Percentiles rank a stretch among this genome's conserved stretches.
phyloP scores from a whole-genome alignment of 1,140 invertebrate genomes.

The Gryon sp. region DNA sequence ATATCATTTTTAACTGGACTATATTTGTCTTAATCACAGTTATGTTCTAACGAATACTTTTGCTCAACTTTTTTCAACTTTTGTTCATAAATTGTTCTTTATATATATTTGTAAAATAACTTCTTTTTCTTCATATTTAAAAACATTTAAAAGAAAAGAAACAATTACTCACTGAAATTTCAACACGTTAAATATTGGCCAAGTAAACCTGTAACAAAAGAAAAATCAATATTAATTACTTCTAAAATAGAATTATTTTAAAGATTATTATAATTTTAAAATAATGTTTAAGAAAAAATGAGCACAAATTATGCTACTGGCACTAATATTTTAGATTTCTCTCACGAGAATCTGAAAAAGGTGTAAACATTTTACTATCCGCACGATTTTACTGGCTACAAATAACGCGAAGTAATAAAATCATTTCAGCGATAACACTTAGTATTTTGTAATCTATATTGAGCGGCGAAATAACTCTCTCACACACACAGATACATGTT shows the following conservation, averaged over 20 bases:
- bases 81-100: too few relatives aligned
- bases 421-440: conserved; percentile 15
- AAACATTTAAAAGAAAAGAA: conserved; percentile 1
- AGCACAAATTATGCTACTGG: too few relatives aligned
- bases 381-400: conserved; percentile 16
- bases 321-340: too few relatives aligned
- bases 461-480: too few relatives aligned
- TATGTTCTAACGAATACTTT: conserved; percentile 16
- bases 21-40: conserved; percentile 34
- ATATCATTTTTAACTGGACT: conserved; percentile 37
- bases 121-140: too few relatives aligned
- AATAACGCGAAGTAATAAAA: conserved; percentile 22
- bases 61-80: neutral
- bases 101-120: too few relatives aligned
- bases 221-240: too few relatives aligned
- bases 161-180: conserved; percentile 17
- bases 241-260: too few relatives aligned
- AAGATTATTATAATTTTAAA: too few relatives aligned
- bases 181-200: conserved; percentile 1
- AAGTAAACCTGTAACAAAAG: conserved; percentile 32
- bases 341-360: conserved; percentile 12
- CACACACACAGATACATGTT: too few relatives aligned
- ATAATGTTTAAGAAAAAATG: too few relatives aligned
- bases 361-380: conserved; percentile 29
- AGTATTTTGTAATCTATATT: conserved; percentile 13